phyloP scores from a whole-genome alignment of 2,113 vertebrate species.

The Myotis lucifugus region DNA sequence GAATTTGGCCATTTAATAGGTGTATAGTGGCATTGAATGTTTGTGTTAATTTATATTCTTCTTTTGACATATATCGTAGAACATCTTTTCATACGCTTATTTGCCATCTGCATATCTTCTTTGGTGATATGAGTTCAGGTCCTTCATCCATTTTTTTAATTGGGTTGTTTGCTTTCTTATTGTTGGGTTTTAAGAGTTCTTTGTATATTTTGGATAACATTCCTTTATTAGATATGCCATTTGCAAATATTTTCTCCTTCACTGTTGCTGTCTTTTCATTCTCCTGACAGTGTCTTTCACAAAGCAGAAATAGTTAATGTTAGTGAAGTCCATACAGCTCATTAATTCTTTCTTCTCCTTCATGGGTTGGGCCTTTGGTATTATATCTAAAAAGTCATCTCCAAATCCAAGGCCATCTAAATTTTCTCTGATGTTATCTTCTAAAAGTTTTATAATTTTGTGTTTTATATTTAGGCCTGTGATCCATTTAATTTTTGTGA shows the following conservation, averaged over 20 bases:
- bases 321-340: neutral
- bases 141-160: neutral
- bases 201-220: neutral
- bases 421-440: neutral
- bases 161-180: neutral
- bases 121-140: neutral
- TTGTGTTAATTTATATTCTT: neutral
- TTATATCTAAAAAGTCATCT: neutral
- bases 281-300: neutral
- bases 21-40: neutral
- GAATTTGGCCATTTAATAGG: neutral
- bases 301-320: neutral
- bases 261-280: neutral
- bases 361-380: neutral
- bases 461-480: neutral
- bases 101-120: neutral
- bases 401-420: neutral
- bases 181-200: neutral
- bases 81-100: neutral
- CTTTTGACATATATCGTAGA: neutral
- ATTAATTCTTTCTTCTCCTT: neutral
- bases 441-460: neutral
- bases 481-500: neutral
- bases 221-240: neutral
- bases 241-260: neutral